phyloP scores from a whole-genome alignment of 2,888 invertebrate species.

The Coelopa pilipes region DNA sequence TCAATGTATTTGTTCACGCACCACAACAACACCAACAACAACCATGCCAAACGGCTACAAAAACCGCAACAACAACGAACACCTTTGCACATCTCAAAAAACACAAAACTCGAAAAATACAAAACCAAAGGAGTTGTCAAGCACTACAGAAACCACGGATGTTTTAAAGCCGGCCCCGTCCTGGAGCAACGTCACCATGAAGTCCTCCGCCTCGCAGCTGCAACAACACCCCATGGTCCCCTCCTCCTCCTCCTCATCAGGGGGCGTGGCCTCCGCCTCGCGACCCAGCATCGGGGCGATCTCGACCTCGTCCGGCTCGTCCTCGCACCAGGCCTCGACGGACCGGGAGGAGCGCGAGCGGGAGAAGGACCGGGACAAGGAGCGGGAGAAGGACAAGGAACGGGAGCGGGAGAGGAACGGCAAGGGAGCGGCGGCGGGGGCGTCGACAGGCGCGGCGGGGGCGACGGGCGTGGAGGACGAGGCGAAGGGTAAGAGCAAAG shows the following conservation, averaged over 20 bases:
- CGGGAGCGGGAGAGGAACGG: conserved; percentile 14
- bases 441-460: conserved; percentile 43
- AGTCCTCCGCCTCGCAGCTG: conserved; percentile 56
- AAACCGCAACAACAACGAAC: conserved; percentile 11
- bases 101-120: background rate
- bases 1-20: no score
- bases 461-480: conserved; percentile 69
- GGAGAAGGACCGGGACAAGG: conserved; percentile 20
- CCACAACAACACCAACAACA: no score
- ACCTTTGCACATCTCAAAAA: no score
- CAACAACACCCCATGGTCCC: conserved; percentile 49
- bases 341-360: conserved; percentile 19
- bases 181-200: conserved; percentile 68
- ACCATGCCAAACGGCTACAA: background rate
- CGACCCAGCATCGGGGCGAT: conserved; percentile 61
- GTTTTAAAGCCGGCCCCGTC: conserved; percentile 71
- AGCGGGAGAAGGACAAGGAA: conserved; percentile 30
- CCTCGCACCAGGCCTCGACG: conserved; percentile 48
- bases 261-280: conserved; percentile 51
- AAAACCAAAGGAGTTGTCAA: conserved; percentile 61
- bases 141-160: conserved; percentile 61
- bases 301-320: conserved; percentile 59
- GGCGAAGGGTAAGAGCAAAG: conserved; percentile 69
- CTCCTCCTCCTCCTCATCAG: conserved; percentile 57
- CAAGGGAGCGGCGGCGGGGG: conserved; percentile 22